Evolutionary conservation across 2,797 vertebrate genomes (phyloP), one percentile per base, ranked within the genome.

Genomic region (Heteromormyrus szaboi): DNA sequence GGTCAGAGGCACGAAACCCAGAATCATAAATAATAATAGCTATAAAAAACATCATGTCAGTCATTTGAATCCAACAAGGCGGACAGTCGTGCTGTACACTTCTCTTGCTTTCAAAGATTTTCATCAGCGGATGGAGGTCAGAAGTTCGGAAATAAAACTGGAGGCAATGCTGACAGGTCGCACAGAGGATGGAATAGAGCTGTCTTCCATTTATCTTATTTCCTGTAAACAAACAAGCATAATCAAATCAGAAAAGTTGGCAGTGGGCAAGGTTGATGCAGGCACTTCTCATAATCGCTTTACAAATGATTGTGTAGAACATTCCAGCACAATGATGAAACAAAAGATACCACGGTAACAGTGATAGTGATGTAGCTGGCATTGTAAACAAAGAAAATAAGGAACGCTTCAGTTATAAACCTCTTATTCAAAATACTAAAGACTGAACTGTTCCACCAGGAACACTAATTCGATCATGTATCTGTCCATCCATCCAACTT

Each of bases 1-100:
- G 90, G 89, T 91, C 91, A 91, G 90, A 91, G 88, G 91, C 93
- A 93, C 84, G 41, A 84, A 83, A 90, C 92, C 93, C 11, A 83
- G 90, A n/a, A 91, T 95, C 94, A 96, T 96, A 96, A 97, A 97
- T 96, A 96, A 95, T 93, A 91, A 90, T 88, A 92, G 88, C 85
- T 93, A 72, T 87, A 81, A 87, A 89, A 87, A 87, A 85, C 62
- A 83, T 62, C 6, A 6, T 68, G 95, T 95, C 92, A 85, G 50
- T 93, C 90, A 88, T 91, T 93, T 90, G 90, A 90, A 93, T 92
- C 90, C 88, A 79, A 89, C 91, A 92, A 92, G 90, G 90, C 91
- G 94, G 89, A 92, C 94, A 91, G 90, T 90, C 90, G 17, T 93
- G 90, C 90, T 93, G 90, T 91, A 91, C 90, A 90, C 83, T 54